A percentile compares a stretch with the other conserved stretches of the same genome.
These are phyloP conservation scores for Charadrius vociferus DNA, from an alignment of 2,113 vertebrate genomes.

Conservation along the genomic window DNA sequence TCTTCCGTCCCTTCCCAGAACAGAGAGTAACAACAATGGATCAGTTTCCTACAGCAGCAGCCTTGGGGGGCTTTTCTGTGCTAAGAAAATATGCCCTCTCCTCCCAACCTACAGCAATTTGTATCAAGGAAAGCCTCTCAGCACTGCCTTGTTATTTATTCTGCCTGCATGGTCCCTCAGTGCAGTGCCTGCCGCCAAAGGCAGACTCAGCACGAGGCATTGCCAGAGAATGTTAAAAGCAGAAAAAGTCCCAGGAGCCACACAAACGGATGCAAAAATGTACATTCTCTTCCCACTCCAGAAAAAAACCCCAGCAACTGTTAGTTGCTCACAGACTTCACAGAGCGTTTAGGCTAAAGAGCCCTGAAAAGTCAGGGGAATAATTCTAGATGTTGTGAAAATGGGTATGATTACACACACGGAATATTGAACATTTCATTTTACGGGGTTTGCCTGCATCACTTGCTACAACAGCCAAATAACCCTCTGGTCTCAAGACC, in stretches of 20 bases:
- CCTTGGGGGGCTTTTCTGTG: background rate
- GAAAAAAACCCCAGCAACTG: background rate
- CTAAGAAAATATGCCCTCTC: slow-evolving; percentile 1
- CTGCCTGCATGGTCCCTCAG: background rate
- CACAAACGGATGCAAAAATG: background rate
- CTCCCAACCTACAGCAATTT: slow-evolving; percentile 2
- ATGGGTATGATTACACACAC: background rate
- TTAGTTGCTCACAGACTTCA: background rate
- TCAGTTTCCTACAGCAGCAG: background rate
- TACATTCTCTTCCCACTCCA: background rate
- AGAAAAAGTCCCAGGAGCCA: slow-evolving; percentile 13
- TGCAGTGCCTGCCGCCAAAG: background rate
- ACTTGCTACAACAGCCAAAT: fast-evolving
- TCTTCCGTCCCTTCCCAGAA: background rate
- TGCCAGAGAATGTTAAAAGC: slow-evolving; percentile 28
- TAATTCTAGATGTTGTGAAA: background rate
- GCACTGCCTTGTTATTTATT: slow-evolving; percentile 23
- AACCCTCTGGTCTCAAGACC: background rate
- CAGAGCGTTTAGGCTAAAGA: background rate
- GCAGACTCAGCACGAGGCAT: background rate
- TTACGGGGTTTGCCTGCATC: background rate
- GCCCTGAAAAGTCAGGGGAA: background rate
- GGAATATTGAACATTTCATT: background rate
- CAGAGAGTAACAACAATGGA: background rate
- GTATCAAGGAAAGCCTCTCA: slow-evolving; percentile 12